These are phyloP conservation scores for Ellobius talpinus DNA, from an alignment of 2,113 vertebrate genomes.

Conservation along the genomic window DNA sequence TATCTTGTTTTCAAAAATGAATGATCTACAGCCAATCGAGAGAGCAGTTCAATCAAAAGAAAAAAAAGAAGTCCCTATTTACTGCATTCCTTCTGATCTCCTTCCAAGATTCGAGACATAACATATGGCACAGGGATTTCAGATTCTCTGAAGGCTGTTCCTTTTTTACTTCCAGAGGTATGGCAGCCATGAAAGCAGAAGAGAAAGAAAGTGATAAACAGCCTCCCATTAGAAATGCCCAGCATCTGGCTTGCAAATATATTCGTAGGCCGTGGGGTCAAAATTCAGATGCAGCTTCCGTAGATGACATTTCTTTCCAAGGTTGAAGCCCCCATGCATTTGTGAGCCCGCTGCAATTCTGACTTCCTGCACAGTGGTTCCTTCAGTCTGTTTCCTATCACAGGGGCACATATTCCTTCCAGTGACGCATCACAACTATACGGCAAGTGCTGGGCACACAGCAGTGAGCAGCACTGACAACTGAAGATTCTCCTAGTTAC, in stretches of 20 bases:
- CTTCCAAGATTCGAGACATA: conserved; percentile 48
- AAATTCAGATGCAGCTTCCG: neutral
- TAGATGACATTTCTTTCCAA: neutral
- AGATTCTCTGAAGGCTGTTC: neutral
- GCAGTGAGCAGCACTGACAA: neutral
- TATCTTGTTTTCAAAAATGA: conserved; percentile 66
- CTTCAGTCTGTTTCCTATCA: neutral
- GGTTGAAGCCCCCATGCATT: neutral
- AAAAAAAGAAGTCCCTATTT: neutral
- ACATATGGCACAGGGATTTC: conserved; percentile 33
- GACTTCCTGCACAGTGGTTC: neutral
- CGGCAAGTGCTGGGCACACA: neutral
- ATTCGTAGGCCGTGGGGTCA: neutral
- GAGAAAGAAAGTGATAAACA: neutral
- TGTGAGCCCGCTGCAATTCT: neutral
- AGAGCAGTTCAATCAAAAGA: conserved; percentile 51
- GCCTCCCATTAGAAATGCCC: neutral
- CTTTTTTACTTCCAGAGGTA: conserved; percentile 18
- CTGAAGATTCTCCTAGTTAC: neutral
- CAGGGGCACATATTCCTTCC: neutral
- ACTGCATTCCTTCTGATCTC: conserved; percentile 52
- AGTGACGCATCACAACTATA: neutral
- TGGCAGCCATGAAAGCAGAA: neutral
- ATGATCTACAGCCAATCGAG: conserved; percentile 62
- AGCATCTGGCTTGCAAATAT: neutral